Conservation (phyloP, 2,888 invertebrate genomes). For the Actias luna region DNA sequence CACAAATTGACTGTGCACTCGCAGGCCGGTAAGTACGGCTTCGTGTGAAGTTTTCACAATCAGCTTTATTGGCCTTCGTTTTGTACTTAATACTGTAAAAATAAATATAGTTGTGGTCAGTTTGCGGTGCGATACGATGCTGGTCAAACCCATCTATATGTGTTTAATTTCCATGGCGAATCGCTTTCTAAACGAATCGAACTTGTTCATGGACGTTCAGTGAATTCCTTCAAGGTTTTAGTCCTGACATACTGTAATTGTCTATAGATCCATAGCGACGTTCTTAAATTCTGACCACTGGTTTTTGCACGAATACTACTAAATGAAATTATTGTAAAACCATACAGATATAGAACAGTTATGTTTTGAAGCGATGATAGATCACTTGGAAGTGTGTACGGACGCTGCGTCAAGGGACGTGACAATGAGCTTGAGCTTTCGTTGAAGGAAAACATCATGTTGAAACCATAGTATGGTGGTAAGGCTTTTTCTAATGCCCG, state of each 20-base stretch:
- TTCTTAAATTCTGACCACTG: too few relatives aligned
- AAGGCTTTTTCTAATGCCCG: too few relatives aligned
- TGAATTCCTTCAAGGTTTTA: background rate
- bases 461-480: too few relatives aligned
- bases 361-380: too few relatives aligned
- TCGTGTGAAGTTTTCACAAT: slow-evolving; percentile 8
- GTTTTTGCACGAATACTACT: too few relatives aligned
- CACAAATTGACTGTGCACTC: background rate
- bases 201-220: background rate
- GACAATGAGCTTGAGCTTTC: too few relatives aligned
- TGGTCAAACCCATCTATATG: background rate
- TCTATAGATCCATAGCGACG: background rate
- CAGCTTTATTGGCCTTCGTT: slow-evolving; percentile 3
- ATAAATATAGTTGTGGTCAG: background rate
- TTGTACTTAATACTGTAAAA: background rate
- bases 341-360: too few relatives aligned
- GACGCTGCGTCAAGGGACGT: too few relatives aligned
- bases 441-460: too few relatives aligned
- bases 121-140: background rate
- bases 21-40: background rate
- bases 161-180: background rate
- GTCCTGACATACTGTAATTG: background rate
- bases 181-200: background rate
- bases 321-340: too few relatives aligned
- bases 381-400: too few relatives aligned